Evolutionary conservation across 2,888 invertebrate species (phyloP), one percentile per base, ranked within the genome.

Genomic region (Dolichopus griseipennis): DNA sequence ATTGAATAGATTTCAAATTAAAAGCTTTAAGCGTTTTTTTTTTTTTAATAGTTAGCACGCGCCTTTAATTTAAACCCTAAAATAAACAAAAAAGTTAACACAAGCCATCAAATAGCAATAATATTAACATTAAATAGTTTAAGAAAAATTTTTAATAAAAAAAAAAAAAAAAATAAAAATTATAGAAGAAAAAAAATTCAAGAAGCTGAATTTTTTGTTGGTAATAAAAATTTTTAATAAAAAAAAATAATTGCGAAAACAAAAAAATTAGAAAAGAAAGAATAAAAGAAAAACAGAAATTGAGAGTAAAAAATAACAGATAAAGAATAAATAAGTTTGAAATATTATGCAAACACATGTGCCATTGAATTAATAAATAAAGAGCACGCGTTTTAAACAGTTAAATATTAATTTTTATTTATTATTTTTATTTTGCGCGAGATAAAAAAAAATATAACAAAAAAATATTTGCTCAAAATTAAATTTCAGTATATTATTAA

Each of bases 1-100:
- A 52, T 52, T 52, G 52, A 52, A 52, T 52, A 52, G 52, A 52
- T 52, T 52, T 52, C 15, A 52, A 52, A 52, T 52, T 52, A 52
- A 52, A 52, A 52, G 52, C 52, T 52, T 52, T 52, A 52, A 52
- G 52, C 52, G 15, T 52, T 52, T 27, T 27, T 27, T 52, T 52
- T 27, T 27, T 27, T 27, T 52, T 52, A 52, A 52, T 52, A 52
- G 52, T 52, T 52, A 52, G 52, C 52, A 52, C 52, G 52, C 52
- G 52, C 52, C 52, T 52, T 52, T 52, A 52, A 52, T n/a, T 52
- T 52, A 52, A 52, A 18, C 52, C 52, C 52, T 37, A 10, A n/a
- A 52, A 52, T 18, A 52, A 27, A 27, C 2, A 27, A 27, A 27
- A 27, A 27, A 27, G 2, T 27, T 52, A 52, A 52, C n/a, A 52